A percentile compares a stretch with the other conserved stretches of the same genome.
Evolutionary conservation across 2,888 invertebrate genomes (phyloP).

Genomic region (Gasteruption jaculator): DNA sequence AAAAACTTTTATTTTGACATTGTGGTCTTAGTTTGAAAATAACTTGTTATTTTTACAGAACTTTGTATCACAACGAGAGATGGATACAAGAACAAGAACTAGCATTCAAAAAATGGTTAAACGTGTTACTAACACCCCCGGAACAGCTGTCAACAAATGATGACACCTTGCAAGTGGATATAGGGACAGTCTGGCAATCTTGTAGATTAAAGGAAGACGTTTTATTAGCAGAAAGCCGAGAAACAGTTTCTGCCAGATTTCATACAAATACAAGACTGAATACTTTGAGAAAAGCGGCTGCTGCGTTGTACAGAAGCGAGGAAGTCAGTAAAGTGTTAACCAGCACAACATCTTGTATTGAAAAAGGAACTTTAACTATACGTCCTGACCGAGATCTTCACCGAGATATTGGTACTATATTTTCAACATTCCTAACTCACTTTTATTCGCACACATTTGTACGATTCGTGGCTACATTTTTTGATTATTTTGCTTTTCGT

Average conservation of each 20-base stretch:
- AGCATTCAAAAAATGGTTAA: constrained; percentile 76
- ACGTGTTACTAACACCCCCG: constrained; percentile 72
- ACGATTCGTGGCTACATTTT: neutral
- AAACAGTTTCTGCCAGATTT: constrained; percentile 62
- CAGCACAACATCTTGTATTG: constrained; percentile 68
- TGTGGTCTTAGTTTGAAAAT: constrained; percentile 7
- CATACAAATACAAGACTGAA: constrained; percentile 65
- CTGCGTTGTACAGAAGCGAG: constrained; percentile 60
- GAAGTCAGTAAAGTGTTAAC: constrained; percentile 62
- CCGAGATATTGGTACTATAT: constrained; percentile 65
- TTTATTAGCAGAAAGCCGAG: constrained; percentile 66
- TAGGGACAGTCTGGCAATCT: constrained; percentile 72
- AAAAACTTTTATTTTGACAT: neutral
- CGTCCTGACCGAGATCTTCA: constrained; percentile 76
- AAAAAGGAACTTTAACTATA: constrained; percentile 69
- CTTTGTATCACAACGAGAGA: constrained; percentile 65
- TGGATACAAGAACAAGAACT: constrained; percentile 67
- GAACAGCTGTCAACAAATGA: constrained; percentile 56
- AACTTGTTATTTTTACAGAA: constrained; percentile 35
- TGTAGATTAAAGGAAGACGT: constrained; percentile 64
- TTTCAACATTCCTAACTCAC: neutral
- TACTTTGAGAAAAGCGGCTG: constrained; percentile 64
- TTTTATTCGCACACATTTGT: neutral
- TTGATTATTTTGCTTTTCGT: too few species aligned
- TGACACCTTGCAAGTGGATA: constrained; percentile 64